These are phyloP conservation scores for Andrena camellia DNA, from an alignment of 2,888 invertebrate species.

Conservation along the genomic window DNA sequence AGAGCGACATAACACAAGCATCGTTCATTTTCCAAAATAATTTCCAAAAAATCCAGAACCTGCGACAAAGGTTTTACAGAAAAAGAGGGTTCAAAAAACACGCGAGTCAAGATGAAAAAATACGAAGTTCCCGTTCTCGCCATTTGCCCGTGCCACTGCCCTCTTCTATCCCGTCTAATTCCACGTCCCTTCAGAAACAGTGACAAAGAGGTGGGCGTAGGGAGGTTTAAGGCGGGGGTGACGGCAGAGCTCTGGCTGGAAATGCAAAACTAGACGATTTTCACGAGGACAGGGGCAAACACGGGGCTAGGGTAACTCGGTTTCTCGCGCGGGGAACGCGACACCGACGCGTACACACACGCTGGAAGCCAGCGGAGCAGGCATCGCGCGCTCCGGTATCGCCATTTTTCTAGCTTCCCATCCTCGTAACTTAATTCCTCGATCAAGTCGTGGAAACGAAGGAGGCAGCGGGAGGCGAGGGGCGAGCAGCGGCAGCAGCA, in stretches of 20 bases:
- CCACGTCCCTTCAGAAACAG: constrained; percentile 5
- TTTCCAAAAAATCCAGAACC: no score
- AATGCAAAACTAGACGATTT: constrained; percentile 54
- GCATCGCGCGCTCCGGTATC: constrained; percentile 44
- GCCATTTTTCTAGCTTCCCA: constrained; percentile 57
- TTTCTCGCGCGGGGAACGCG: constrained; percentile 17
- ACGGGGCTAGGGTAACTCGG: constrained; percentile 14
- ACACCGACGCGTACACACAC: constrained; percentile 1
- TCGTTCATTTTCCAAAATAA: no score
- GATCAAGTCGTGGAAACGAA: constrained; percentile 51
- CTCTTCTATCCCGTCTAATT: constrained; percentile 8
- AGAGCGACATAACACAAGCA: no score
- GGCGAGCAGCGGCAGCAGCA: background rate
- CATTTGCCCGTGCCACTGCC: constrained; percentile 16
- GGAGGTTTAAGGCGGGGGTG: background rate
- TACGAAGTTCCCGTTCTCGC: constrained; percentile 6
- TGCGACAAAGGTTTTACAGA: no score
- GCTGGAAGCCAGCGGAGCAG: background rate
- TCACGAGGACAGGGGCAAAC: background rate
- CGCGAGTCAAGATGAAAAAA: background rate
- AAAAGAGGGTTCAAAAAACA: no score
- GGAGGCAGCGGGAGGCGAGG: background rate
- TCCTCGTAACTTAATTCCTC: constrained; percentile 62
- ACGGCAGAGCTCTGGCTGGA: constrained; percentile 1
- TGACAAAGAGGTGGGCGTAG: constrained; percentile 21